Percentiles rank a stretch among this genome's conserved stretches.
Conservation (phyloP, 2,797 vertebrate species). For the Vultur gryphus region DNA sequence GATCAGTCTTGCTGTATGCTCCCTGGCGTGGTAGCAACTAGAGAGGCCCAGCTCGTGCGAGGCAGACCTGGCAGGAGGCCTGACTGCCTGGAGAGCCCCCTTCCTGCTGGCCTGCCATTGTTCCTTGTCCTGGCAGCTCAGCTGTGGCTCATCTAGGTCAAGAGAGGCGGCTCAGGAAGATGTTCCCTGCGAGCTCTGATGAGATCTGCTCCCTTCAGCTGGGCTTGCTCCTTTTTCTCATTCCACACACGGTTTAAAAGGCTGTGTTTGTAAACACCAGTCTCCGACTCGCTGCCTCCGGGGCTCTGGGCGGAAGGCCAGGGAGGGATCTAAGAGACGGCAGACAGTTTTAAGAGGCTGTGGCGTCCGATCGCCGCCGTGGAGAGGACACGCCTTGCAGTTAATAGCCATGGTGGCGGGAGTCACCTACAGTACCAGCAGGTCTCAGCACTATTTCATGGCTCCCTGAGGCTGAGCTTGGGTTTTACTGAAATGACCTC, state of each 20-base stretch:
- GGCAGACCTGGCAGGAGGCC: not conserved
- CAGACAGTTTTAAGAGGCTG: constrained; percentile 54
- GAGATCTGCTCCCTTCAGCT: not conserved
- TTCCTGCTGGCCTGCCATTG: not conserved
- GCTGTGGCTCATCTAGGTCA: not conserved
- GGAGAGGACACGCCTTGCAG: constrained; percentile 10
- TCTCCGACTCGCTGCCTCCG: not conserved
- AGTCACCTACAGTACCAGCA: constrained; percentile 26
- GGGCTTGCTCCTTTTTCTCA: constrained; percentile 6
- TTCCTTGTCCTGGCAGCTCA: not conserved
- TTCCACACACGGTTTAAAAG: not conserved
- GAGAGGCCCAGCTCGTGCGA: not conserved
- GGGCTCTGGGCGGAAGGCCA: constrained; percentile 16
- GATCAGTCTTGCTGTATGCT: not conserved
- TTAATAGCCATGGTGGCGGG: not conserved
- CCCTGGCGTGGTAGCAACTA: not conserved
- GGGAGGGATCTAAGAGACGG: constrained; percentile 23
- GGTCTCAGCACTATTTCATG: constrained; percentile 10
- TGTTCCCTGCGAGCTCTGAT: not conserved
- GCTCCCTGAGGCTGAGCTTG: not conserved
- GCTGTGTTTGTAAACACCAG: constrained; percentile 52
- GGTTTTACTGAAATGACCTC: constrained; percentile 14
- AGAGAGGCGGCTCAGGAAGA: not conserved
- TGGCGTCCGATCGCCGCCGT: not conserved
- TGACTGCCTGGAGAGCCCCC: not conserved